Evolutionary conservation across 1,140 invertebrate genomes (phyloP), one percentile per base, ranked within the genome.

Genomic region (Diorhabda sublineata): DNA sequence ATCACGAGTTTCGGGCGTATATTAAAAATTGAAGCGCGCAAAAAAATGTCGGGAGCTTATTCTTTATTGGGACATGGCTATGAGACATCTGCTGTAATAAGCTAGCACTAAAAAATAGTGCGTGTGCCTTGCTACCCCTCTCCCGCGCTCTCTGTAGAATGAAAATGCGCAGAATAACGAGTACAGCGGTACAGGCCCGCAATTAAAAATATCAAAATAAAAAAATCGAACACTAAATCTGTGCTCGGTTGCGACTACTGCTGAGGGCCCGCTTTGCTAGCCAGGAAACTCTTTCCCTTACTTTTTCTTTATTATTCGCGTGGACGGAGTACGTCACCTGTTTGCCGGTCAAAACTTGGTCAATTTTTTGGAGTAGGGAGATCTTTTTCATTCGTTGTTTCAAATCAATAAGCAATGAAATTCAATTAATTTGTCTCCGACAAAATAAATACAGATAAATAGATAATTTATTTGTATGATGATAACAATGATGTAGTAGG

Each of bases 1-100:
- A 66, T 72, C 70, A 73, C 78, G 74, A 70, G 72, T 71, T 73
- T 73, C 75, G 75, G 72, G 73, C 76, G 79, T 78, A 78, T 80
- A 81, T 81, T 78, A 78, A 80, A 81, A 80, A 79, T 80, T 78
- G 75, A 79, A 77, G 76, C 78, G 80, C 79, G 77, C 77, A 80
- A 80, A 80, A 79, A 80, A 80, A 75, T 73, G 77, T 73, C 72
- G 70, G 64, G 67, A 67, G 77, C 73, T 79, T 80, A 81, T 81
- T 80, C 80, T 81, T 81, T 81, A 81, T 81, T 80, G 79, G 80
- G 78, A 81, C 80, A 81, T 81, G 75, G 80, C 78, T 78, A 80
- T 81, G 80, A 81, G 80, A 80, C 80, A 81, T 81, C 80, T 81
- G 80, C 80, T 78, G 80, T 81, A 81, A 81, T 81, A 81, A 81